Evolutionary conservation across 2,888 invertebrate genomes (phyloP).

Genomic region (Hydriomena furcata): DNA sequence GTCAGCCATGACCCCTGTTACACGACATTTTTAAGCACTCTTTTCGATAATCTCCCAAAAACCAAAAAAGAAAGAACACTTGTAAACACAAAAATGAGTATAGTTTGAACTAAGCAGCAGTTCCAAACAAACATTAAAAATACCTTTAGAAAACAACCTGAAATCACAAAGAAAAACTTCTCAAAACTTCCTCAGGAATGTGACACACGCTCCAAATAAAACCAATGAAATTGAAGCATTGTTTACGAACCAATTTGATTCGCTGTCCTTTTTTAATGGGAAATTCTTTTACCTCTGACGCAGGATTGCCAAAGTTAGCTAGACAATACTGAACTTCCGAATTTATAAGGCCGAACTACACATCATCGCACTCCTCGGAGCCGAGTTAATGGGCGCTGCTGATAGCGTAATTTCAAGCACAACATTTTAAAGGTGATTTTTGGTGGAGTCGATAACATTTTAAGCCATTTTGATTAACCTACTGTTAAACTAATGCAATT

Average conservation of each 20-base stretch:
- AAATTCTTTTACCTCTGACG: slow-evolving; percentile 68
- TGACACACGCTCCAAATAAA: slow-evolving; percentile 64
- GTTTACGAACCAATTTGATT: slow-evolving; percentile 69
- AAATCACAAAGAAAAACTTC: slow-evolving; percentile 26
- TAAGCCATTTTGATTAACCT: too few species aligned
- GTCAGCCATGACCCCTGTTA: too few species aligned
- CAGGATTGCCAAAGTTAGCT: slow-evolving; percentile 56
- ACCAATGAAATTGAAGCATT: slow-evolving; percentile 68
- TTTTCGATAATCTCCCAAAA: not conserved
- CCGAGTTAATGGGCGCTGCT: too few species aligned
- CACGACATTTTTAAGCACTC: too few species aligned
- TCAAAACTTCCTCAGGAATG: slow-evolving; percentile 44
- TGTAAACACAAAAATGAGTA: slow-evolving; percentile 30
- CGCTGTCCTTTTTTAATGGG: slow-evolving; percentile 70
- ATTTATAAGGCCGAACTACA: not conserved
- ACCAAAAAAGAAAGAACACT: slow-evolving; percentile 14
- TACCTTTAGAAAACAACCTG: slow-evolving; percentile 20
- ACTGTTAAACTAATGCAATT: too few species aligned
- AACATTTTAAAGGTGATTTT: too few species aligned
- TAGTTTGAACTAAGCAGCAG: slow-evolving; percentile 30
- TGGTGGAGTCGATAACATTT: too few species aligned
- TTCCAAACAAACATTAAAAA: slow-evolving; percentile 15
- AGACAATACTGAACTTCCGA: slow-evolving; percentile 39
- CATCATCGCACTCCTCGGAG: too few species aligned
- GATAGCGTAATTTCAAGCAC: too few species aligned